Evolutionary conservation across 1,140 invertebrate genomes (phyloP).

Genomic region (Aphelinus certus): DNA sequence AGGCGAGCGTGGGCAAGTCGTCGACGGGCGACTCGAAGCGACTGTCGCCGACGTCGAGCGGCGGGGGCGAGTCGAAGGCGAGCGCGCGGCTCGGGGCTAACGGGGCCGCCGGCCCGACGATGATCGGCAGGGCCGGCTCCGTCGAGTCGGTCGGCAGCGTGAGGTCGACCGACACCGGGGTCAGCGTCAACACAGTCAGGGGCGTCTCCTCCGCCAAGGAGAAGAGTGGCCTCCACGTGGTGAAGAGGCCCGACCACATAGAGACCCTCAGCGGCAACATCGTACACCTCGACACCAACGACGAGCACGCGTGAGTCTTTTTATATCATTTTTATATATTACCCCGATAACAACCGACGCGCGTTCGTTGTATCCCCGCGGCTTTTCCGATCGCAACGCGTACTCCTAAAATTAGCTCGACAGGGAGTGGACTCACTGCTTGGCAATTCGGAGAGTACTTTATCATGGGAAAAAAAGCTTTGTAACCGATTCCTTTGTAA

Average conservation of each 20-base stretch:
- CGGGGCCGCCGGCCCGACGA: not conserved
- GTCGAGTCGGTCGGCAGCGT: slow-evolving; percentile 52
- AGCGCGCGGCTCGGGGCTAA: not conserved
- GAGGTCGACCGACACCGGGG: slow-evolving; percentile 61
- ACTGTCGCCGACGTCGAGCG: slow-evolving; percentile 15
- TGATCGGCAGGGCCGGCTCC: too few relatives aligned
- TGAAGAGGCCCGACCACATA: slow-evolving; percentile 59
- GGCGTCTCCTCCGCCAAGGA: slow-evolving; percentile 61
- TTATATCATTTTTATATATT: too few relatives aligned
- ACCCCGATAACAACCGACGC: too few relatives aligned
- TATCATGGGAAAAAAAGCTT: too few relatives aligned
- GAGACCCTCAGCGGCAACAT: slow-evolving; percentile 63
- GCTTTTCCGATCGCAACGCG: too few relatives aligned
- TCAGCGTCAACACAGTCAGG: slow-evolving; percentile 60
- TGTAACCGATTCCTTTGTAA: too few relatives aligned
- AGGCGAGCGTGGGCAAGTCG: not conserved
- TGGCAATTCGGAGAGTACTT: too few relatives aligned
- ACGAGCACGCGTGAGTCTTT: slow-evolving; percentile 27
- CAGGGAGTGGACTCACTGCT: too few relatives aligned
- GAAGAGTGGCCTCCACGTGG: slow-evolving; percentile 56
- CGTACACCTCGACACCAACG: slow-evolving; percentile 54
- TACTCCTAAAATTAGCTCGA: too few relatives aligned
- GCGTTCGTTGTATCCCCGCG: too few relatives aligned
- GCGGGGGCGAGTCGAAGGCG: slow-evolving; percentile 20
- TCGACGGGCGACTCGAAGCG: slow-evolving; percentile 33